Conservation (phyloP, 2,888 invertebrate genomes). For the Aphelenchoides bicaudatus region DNA sequence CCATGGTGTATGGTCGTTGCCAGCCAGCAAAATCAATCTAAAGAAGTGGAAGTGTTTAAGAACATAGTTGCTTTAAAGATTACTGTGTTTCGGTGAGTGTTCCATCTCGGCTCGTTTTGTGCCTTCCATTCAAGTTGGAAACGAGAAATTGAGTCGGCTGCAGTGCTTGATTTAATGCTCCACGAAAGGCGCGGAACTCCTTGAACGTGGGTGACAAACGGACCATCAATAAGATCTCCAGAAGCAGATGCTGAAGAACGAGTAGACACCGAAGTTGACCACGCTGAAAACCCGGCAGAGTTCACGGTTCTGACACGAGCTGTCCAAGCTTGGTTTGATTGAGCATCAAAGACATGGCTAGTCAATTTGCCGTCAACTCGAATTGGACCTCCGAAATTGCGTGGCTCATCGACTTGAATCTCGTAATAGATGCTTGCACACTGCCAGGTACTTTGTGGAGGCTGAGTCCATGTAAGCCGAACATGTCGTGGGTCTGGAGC, state of each 20-base stretch:
- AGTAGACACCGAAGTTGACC: conserved; percentile 50
- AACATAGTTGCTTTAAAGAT: background rate
- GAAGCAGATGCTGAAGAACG: conserved; percentile 46
- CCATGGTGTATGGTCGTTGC: conserved; percentile 58
- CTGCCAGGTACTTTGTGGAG: conserved; percentile 47
- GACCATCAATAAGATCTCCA: conserved; percentile 59
- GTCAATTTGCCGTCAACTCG: conserved; percentile 48
- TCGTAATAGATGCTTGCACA: conserved; percentile 51
- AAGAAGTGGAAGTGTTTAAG: background rate
- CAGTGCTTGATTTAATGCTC: conserved; percentile 49
- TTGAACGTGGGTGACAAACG: conserved; percentile 49
- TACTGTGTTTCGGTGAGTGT: conserved; percentile 30
- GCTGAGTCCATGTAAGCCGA: conserved; percentile 52
- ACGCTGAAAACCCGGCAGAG: conserved; percentile 55
- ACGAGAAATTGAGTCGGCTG: conserved; percentile 48
- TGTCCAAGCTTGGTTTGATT: conserved; percentile 55
- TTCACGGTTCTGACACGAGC: conserved; percentile 53
- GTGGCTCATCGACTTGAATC: conserved; percentile 52
- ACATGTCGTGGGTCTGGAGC: conserved; percentile 40
- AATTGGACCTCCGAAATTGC: conserved; percentile 38
- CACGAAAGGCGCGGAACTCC: conserved; percentile 55
- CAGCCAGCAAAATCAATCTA: conserved; percentile 50
- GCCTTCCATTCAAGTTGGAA: conserved; percentile 56
- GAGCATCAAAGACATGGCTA: conserved; percentile 55
- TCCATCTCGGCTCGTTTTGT: conserved; percentile 48